phyloP scores from a whole-genome alignment of 2,888 invertebrate genomes.

The Amphipyra tragopoginis region DNA sequence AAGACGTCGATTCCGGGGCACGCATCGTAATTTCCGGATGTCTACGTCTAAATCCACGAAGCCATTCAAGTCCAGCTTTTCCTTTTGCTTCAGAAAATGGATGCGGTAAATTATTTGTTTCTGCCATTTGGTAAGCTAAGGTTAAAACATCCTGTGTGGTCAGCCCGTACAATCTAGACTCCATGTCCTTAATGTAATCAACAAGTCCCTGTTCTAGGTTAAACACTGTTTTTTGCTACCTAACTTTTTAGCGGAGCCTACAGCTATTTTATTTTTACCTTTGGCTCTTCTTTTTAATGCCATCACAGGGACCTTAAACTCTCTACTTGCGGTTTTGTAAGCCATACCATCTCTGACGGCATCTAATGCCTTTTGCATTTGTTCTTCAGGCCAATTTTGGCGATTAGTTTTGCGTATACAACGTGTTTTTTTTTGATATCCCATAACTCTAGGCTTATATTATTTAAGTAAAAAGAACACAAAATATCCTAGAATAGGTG shows the following conservation, averaged over 20 bases:
- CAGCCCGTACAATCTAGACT: background rate
- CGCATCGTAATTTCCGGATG: background rate
- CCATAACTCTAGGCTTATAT: too few relatives aligned
- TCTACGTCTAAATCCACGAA: background rate
- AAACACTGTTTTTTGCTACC: conserved; percentile 4
- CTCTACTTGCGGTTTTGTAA: conserved; percentile 4
- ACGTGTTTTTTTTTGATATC: too few relatives aligned
- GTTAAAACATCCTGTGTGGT: background rate
- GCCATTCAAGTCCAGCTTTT: background rate
- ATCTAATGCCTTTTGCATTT: background rate
- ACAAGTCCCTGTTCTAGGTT: background rate
- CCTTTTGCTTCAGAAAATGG: background rate
- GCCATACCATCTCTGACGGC: background rate
- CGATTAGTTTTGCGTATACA: background rate
- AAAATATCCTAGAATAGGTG: too few relatives aligned
- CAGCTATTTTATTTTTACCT: background rate
- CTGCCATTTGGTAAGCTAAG: background rate
- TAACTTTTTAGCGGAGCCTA: background rate
- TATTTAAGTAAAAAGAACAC: too few relatives aligned
- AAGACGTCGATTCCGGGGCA: too few relatives aligned
- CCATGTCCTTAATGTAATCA: background rate
- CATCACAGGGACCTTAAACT: conserved; percentile 6
- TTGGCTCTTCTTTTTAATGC: conserved; percentile 4
- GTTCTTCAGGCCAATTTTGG: background rate
- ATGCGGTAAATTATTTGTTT: background rate